phyloP scores from a whole-genome alignment of 2,113 vertebrate species.

The Indri indri region DNA sequence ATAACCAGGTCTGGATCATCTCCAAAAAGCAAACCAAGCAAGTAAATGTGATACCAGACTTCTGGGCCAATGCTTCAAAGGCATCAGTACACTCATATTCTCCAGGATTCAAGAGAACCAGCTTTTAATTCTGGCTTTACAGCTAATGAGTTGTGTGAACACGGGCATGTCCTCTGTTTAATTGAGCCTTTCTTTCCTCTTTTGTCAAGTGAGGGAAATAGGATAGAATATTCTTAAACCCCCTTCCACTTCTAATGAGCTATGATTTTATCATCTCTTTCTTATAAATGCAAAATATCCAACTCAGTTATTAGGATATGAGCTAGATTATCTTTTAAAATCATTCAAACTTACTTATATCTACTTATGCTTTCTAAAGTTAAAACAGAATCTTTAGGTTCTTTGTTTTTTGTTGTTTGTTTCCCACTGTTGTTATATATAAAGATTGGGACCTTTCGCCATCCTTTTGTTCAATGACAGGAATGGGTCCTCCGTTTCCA shows the following conservation, averaged over 20 bases:
- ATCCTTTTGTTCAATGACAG: neutral
- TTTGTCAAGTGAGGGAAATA: slow-evolving; percentile 38
- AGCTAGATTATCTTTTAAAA: neutral
- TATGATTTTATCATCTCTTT: slow-evolving; percentile 32
- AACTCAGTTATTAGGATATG: neutral
- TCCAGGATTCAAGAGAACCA: slow-evolving; percentile 6
- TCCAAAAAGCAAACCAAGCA: slow-evolving; percentile 51
- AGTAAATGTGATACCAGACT: slow-evolving; percentile 7
- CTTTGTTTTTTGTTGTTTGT: neutral
- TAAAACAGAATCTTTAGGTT: neutral
- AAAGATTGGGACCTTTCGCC: neutral
- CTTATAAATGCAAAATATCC: neutral
- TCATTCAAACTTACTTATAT: neutral
- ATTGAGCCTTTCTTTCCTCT: neutral
- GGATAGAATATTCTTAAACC: neutral
- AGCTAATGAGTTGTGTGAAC: neutral
- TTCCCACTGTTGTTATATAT: neutral
- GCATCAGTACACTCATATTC: neutral
- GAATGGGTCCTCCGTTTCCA: neutral
- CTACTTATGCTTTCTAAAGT: neutral
- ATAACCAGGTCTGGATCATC: neutral
- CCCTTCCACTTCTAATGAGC: neutral
- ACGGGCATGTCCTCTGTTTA: neutral
- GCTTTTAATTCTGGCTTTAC: slow-evolving; percentile 23
- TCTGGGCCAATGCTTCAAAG: slow-evolving; percentile 10